Evolutionary conservation across 2,888 invertebrate species (phyloP).

Genomic region (Graphium colonna): DNA sequence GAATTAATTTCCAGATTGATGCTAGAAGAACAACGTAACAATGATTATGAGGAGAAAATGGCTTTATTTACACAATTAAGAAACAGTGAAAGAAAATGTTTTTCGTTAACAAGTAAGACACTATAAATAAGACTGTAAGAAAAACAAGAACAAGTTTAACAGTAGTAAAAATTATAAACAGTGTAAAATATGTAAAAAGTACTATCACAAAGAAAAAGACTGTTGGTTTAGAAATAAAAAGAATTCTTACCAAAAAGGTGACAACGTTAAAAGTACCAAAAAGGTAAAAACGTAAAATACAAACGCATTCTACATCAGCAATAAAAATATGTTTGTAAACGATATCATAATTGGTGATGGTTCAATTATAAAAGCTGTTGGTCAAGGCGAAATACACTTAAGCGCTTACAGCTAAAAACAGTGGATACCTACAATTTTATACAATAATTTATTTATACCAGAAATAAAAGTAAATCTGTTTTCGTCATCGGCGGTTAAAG

Average conservation of each 20-base stretch:
- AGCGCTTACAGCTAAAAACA: neutral
- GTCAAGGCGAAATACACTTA: slow-evolving; percentile 3
- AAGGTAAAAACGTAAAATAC: too few species aligned
- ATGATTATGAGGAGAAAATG: neutral
- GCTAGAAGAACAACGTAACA: neutral
- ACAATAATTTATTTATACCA: too few species aligned
- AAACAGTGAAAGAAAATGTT: neutral
- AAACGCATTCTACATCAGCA: too few species aligned
- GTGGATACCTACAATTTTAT: slow-evolving; percentile 1
- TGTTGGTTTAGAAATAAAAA: too few species aligned
- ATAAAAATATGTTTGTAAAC: too few species aligned
- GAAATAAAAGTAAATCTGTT: too few species aligned
- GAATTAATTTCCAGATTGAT: neutral
- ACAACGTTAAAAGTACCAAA: too few species aligned
- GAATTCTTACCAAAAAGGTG: too few species aligned
- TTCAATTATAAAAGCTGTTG: slow-evolving; percentile 1
- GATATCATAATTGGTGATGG: neutral
- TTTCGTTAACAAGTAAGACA: neutral
- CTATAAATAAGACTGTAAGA: neutral
- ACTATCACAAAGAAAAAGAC: too few species aligned
- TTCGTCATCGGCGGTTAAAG: too few species aligned
- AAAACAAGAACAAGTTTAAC: neutral
- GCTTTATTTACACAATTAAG: neutral
- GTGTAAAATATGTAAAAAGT: too few species aligned
- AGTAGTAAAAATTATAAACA: too few species aligned